Base-by-base conservation (phyloP, 2,888 invertebrate species). In the Unio delphinus region DNA sequence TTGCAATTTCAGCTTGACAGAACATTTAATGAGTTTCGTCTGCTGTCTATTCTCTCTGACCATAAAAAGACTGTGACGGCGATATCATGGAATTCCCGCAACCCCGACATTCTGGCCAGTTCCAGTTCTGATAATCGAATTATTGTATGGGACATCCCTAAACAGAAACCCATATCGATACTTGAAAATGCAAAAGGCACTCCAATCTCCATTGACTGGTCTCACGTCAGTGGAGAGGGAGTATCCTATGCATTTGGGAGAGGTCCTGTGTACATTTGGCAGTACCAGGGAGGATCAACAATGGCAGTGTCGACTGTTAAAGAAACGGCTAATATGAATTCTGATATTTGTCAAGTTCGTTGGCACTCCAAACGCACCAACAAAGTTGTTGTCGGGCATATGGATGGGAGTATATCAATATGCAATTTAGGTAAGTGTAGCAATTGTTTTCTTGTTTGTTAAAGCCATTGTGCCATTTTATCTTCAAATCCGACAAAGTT, bases 41-140 rank as follows among this genome's bases (percentile, higher is more conserved):
- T 91, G 66, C 82, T 88, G 60, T 89, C 90, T 61, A 90, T 91
- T 74, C 86, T 91, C 84, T 88, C 90, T 7, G 89, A 90, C 67
- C 90, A 90, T 78, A 90, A 89, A 72, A 90, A 90, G 75, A 89
- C 90, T 7, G 89, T 91, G 69, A 89, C 90, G 23, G 86, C 88
- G 18, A 83, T 91, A 45, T 83, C 88, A 26, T 91, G 90, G 90
- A 87, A 89, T 70, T 88, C 89, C 0, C 75, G 79, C 7, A 83
- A 89, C 73, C 75, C 82, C 15, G 88, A 91, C 73, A 75, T 90
- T 15, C 75, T 91, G 3, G 90, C 88, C 54, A 90, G 88, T 67
- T 79, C 87, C 34, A 87, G 90, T 61, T 77, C 83, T 28, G 90
- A 91, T 70, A 83, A 84, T 59, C 75, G 72, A 58, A 82, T 91